phyloP scores from a whole-genome alignment of 2,113 vertebrate species.

The Amphilophus citrinellus region DNA sequence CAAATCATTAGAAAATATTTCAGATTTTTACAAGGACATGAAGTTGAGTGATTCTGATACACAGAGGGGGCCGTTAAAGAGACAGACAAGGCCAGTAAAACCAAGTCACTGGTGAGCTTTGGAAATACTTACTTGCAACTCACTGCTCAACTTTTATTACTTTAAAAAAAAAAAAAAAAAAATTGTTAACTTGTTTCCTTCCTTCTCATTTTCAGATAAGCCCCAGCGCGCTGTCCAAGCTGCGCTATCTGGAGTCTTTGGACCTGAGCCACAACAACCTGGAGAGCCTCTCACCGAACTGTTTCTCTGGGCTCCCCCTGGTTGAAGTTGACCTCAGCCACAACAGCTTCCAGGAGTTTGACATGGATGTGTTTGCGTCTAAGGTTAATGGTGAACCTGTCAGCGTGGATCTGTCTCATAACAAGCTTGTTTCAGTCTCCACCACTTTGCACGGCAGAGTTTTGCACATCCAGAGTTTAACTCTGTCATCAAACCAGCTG shows the following conservation, averaged over 20 bases:
- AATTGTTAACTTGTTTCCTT: background rate
- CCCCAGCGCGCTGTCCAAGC: constrained; percentile 87
- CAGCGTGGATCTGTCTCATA: constrained; percentile 90
- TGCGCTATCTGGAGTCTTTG: constrained; percentile 93
- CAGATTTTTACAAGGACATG: background rate
- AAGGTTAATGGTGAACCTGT: constrained; percentile 86
- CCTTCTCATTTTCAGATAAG: constrained; percentile 61
- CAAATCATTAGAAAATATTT: background rate
- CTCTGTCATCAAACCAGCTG: constrained; percentile 88
- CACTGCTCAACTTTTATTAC: background rate
- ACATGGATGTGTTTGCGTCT: constrained; percentile 82
- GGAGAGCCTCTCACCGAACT: constrained; percentile 81
- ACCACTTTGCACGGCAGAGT: constrained; percentile 36
- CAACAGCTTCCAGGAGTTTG: constrained; percentile 87
- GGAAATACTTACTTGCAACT: background rate
- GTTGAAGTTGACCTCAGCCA: constrained; percentile 91
- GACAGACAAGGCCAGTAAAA: background rate
- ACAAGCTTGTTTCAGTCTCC: constrained; percentile 80
- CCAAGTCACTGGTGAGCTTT: no score
- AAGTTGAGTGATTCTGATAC: background rate
- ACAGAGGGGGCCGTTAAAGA: background rate
- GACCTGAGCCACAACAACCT: constrained; percentile 94
- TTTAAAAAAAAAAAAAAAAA: background rate
- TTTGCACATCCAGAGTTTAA: constrained; percentile 89
- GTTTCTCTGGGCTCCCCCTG: constrained; percentile 89